Evolutionary conservation across 2,888 invertebrate genomes (phyloP), one percentile per base, ranked within the genome.

Genomic region (Zeuzera pyrina): DNA sequence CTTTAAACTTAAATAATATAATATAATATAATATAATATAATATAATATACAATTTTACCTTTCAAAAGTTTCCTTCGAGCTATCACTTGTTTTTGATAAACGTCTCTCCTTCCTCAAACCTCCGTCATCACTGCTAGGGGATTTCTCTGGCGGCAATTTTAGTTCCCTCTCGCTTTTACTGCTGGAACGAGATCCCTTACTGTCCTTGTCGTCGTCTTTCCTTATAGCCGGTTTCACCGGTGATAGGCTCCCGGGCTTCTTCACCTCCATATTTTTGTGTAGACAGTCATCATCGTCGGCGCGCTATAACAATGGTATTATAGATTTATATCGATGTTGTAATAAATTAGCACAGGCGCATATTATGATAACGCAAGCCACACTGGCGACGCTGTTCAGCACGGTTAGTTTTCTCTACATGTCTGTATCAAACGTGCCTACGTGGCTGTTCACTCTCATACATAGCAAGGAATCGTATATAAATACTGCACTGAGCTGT

Each of bases 221-320:
- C 38, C 65, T 73, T 29, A 63, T 43, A 33, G 59, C 48, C 41
- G 58, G 60, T 49, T 61, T 73, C 38, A 73, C 62, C 37, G 81
- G 81, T 49, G 81, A 79, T 39, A 76, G 48, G 49, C 63, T 81
- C 67, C 77, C 77, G 48, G 76, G 53, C 57, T 76, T 78, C 56
- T 79, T 83, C 72, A 83, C 57, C 78, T 83, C 81, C 81, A 81
- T 79, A 65, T 66, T 66, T 64, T 52, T 35, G 45, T 49, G 37
- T 51, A 51, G 44, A 43, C 41, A 50, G 53, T 63, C 77, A 74
- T 81, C 55, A 46, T 70, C 52, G 47, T 52, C 42, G 56, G 38
- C 42, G 52, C 45, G 41, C 74, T 77, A 53, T 3, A 49, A 52
- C 37, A 35, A 42, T 5, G 11, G 26, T n/a, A n/a, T n/a, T n/a